Percentiles rank a stretch among this genome's conserved stretches.
phyloP scores from a whole-genome alignment of 1,140 invertebrate species.

The Thalassaphorura encarpata region DNA sequence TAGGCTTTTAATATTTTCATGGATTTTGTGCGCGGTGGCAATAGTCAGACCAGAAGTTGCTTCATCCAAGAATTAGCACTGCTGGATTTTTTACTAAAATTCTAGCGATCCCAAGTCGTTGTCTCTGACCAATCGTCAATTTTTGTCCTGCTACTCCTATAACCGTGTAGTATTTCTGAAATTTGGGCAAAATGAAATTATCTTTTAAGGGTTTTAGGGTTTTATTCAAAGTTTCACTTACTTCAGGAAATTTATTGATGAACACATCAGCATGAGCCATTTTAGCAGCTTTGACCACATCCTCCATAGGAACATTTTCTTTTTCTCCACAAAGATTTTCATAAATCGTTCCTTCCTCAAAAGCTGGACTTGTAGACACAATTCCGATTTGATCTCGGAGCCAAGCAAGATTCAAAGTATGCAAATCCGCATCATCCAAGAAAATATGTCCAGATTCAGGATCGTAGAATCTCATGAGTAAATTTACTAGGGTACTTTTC shows the following conservation, averaged over 20 bases:
- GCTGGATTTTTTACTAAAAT: slow-evolving; percentile 41
- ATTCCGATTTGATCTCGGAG: slow-evolving; percentile 54
- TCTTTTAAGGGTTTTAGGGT: slow-evolving; percentile 12
- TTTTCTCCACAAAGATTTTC: slow-evolving; percentile 76
- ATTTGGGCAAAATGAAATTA: not conserved
- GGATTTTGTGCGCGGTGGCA: slow-evolving; percentile 33
- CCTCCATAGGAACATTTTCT: slow-evolving; percentile 50
- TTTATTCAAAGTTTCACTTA: slow-evolving; percentile 47
- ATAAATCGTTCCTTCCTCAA: slow-evolving; percentile 52
- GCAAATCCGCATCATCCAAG: slow-evolving; percentile 53
- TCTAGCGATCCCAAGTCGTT: slow-evolving; percentile 69
- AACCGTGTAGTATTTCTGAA: not conserved
- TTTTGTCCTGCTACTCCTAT: slow-evolving; percentile 47
- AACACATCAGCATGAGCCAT: slow-evolving; percentile 69
- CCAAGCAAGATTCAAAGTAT: slow-evolving; percentile 58
- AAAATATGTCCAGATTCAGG: slow-evolving; percentile 50
- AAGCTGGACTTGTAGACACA: slow-evolving; percentile 54
- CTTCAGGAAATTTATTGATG: slow-evolving; percentile 2
- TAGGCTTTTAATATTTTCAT: slow-evolving; percentile 33
- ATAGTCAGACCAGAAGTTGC: slow-evolving; percentile 42
- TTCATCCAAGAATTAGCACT: slow-evolving; percentile 46
- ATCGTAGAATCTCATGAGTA: slow-evolving; percentile 76
- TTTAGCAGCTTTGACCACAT: slow-evolving; percentile 57
- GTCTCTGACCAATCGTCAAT: slow-evolving; percentile 64
- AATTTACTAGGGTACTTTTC: slow-evolving; percentile 77